Evolutionary conservation across 2,797 vertebrate species (phyloP).

Genomic region (Ataeniobius toweri): DNA sequence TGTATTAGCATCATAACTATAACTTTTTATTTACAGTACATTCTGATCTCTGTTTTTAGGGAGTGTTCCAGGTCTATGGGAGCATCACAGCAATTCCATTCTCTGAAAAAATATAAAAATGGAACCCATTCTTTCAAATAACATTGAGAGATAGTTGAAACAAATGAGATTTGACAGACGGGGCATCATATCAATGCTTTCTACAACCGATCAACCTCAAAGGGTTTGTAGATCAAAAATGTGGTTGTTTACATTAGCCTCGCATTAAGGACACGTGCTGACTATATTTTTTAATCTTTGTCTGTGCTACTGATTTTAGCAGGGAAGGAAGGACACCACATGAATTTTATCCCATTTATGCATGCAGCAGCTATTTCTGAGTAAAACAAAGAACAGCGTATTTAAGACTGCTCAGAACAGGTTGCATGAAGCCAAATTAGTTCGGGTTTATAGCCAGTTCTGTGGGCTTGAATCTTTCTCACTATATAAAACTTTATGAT

Average conservation of each 20-base stretch:
- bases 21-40: slow-evolving; percentile 58
- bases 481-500: neutral
- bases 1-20: slow-evolving; percentile 48
- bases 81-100: slow-evolving; percentile 47
- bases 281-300: slow-evolving; percentile 21
- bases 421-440: slow-evolving; percentile 9
- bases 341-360: slow-evolving; percentile 9
- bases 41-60: slow-evolving; percentile 41
- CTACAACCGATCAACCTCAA: slow-evolving; percentile 26
- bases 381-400: slow-evolving; percentile 1
- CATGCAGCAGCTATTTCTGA: slow-evolving; percentile 1
- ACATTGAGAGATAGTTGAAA: slow-evolving; percentile 51
- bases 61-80: slow-evolving; percentile 31
- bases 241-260: slow-evolving; percentile 11
- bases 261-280: slow-evolving; percentile 7
- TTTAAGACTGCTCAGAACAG: slow-evolving; percentile 11
- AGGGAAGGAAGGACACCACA: slow-evolving; percentile 4
- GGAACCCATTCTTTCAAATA: slow-evolving; percentile 28
- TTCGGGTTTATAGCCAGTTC: neutral
- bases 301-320: slow-evolving; percentile 15
- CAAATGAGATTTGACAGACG: slow-evolving; percentile 47
- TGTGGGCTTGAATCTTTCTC: slow-evolving; percentile 2
- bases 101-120: slow-evolving; percentile 55
- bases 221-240: slow-evolving; percentile 24
- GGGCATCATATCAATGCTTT: slow-evolving; percentile 17